Conservation (phyloP, 2,888 invertebrate genomes). For the Hydropsyche betteni region DNA sequence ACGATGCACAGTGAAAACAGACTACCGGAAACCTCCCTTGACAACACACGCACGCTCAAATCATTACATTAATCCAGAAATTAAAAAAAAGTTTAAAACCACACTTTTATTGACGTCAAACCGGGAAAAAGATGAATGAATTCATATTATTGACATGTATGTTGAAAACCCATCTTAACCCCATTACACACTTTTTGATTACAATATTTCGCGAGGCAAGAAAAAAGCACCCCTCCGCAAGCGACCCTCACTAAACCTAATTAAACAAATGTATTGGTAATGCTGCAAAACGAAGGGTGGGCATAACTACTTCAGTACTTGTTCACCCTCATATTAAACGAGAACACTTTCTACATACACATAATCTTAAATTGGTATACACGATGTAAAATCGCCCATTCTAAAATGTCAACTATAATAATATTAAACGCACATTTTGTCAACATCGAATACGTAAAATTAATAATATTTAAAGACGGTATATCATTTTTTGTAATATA, state of each 20-base stretch:
- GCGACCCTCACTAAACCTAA: conserved; percentile 38
- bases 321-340: not conserved
- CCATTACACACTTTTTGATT: conserved; percentile 24
- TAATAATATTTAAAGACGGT: too few relatives aligned
- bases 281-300: conserved; percentile 46
- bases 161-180: conserved; percentile 7
- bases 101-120: too few relatives aligned
- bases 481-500: too few relatives aligned
- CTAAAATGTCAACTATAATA: too few relatives aligned
- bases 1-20: conserved; percentile 27
- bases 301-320: conserved; percentile 26
- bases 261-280: conserved; percentile 49
- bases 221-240: conserved; percentile 38
- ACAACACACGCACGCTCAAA: not conserved
- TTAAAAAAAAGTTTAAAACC: too few relatives aligned
- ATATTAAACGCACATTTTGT: too few relatives aligned
- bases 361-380: too few relatives aligned
- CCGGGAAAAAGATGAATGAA: too few relatives aligned
- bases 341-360: too few relatives aligned
- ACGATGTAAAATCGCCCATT: too few relatives aligned
- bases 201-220: conserved; percentile 21
- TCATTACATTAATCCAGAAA: not conserved
- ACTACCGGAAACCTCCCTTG: conserved; percentile 16
- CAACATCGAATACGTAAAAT: too few relatives aligned
- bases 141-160: not conserved